Base-by-base conservation (phyloP, 2,797 vertebrate species). In the Lepidocolaptes lacrymiger region DNA sequence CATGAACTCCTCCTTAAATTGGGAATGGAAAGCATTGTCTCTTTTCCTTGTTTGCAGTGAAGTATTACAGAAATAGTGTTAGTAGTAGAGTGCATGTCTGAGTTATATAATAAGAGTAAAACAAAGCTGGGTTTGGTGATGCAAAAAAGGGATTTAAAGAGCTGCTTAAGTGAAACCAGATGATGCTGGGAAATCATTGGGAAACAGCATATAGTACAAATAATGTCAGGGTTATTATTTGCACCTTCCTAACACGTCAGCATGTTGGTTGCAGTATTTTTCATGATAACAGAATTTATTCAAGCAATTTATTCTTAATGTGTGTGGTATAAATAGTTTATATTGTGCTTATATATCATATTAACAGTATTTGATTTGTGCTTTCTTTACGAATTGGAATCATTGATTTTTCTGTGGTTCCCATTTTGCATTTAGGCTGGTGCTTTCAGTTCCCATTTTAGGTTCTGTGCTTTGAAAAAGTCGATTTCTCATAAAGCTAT, bases 231-330 rank as follows among this genome's bases (percentile, higher is more conserved):
- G 72, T 92, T 96, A 95, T 98, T 97, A 96, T 97, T 98, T 97
- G 96, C 93, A 97, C 95, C 97, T 97, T 92, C 94, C 93, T 96
- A 83, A 91, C 83, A 94, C 51, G 84, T 95, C 98, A 97, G 63
- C 68, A 66, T 94, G 94, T 92, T 97, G 95, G 96, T 97, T 96
- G 92, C 95, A 92, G 92, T 94, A 88, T 97, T 98, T 97, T 96
- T 97, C 96, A 96, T 94, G 97, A 97, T 97, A 98, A 97, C 95
- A 96, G 91, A 97, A 97, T 98, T 97, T 97, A 98, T 97, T 98
- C 95, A 96, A 93, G 94, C 94, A 97, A 97, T 97, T 98, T 97
- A 75, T 93, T 88, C 88, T 96, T 97, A 97, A 97, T 97, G 81
- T 90, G 79, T 94, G 74, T 76, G 84, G 91, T 94, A 96, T 92